Percentiles rank a stretch among this genome's conserved stretches.
phyloP scores from a whole-genome alignment of 2,888 invertebrate species.

The Ormyrus pomaceus region DNA sequence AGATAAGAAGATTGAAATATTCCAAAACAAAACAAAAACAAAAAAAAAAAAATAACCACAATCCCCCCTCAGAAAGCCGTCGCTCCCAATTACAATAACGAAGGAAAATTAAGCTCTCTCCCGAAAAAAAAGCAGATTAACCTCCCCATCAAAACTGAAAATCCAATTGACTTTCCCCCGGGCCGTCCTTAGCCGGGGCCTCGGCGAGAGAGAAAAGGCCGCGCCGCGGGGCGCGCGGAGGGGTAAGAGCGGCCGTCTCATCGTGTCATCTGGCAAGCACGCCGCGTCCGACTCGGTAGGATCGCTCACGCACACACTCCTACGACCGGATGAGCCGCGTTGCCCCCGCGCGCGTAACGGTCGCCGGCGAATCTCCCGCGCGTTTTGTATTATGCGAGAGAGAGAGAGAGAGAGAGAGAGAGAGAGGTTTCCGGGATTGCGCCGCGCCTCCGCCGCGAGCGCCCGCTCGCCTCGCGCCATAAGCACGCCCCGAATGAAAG shows the following conservation, averaged over 20 bases:
- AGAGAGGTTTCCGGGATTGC: constrained; percentile 35
- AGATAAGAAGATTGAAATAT: no score
- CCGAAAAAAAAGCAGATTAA: no score
- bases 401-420: no score
- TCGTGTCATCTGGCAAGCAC: constrained; percentile 59
- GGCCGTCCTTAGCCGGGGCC: no score
- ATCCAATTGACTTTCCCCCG: no score
- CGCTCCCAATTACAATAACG: no score
- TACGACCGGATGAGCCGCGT: constrained; percentile 28
- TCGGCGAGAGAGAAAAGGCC: neutral
- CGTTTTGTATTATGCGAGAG: constrained; percentile 24
- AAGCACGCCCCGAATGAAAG: constrained; percentile 34
- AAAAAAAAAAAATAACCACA: no score
- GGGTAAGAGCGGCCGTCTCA: constrained; percentile 52
- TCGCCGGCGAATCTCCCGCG: constrained; percentile 45
- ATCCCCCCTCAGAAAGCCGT: no score
- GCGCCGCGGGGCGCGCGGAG: constrained; percentile 1
- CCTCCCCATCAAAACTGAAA: no score
- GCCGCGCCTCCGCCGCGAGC: neutral
- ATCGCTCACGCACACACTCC: neutral
- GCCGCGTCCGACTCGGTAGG: neutral
- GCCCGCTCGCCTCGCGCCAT: no score
- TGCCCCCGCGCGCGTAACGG: constrained; percentile 39
- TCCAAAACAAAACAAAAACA: no score
- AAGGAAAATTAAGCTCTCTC: no score